A percentile compares a stretch with the other conserved stretches of the same genome.
Evolutionary conservation across 2,113 vertebrate species (phyloP).

Genomic region (Stomatorhinus ivindoensis): DNA sequence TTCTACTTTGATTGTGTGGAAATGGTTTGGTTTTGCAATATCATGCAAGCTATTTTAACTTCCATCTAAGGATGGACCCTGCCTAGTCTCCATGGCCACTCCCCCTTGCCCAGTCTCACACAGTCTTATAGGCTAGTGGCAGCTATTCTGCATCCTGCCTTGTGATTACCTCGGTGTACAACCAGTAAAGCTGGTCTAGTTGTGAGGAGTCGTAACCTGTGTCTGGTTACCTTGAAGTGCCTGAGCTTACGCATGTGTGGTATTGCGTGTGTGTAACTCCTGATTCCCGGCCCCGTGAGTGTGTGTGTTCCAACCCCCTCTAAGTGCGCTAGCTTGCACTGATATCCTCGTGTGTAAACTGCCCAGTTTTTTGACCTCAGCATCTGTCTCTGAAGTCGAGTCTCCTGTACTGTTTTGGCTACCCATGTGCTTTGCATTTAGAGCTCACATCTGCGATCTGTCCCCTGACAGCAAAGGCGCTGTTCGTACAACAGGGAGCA

Average conservation of each 20-base stretch:
- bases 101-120: too few relatives aligned
- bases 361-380: background rate
- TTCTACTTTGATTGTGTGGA: too few relatives aligned
- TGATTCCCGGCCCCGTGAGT: background rate
- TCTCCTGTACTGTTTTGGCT: background rate
- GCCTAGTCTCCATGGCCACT: too few relatives aligned
- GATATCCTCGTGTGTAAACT: background rate
- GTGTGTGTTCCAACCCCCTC: background rate
- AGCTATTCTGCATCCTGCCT: too few relatives aligned
- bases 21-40: too few relatives aligned
- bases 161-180: too few relatives aligned
- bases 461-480: background rate
- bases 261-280: background rate
- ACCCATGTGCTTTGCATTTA: background rate
- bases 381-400: background rate
- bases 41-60: too few relatives aligned
- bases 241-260: background rate
- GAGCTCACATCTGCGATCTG: background rate
- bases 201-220: background rate
- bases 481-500: background rate
- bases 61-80: too few relatives aligned
- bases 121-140: too few relatives aligned
- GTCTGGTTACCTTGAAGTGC: background rate
- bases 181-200: too few relatives aligned
- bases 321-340: background rate